Conservation (phyloP, 1,140 invertebrate genomes). For the Diorhabda sublineata region DNA sequence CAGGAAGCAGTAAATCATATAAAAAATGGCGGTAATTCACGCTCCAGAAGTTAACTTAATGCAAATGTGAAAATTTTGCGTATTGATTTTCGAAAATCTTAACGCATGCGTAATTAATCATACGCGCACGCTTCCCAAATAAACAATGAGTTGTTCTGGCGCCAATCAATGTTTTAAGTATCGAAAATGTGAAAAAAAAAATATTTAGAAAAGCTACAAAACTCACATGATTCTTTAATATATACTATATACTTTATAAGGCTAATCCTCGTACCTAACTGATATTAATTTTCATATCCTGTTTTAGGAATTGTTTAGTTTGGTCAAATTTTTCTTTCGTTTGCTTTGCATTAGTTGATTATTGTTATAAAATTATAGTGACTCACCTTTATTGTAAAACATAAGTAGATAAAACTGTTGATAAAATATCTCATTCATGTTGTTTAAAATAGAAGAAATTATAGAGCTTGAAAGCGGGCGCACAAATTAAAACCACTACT, state of each 20-base stretch:
- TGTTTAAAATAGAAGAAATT: too few species aligned
- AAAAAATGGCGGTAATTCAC: slow-evolving; percentile 2
- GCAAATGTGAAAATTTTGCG: slow-evolving; percentile 24
- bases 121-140: slow-evolving; percentile 21
- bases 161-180: slow-evolving; percentile 28
- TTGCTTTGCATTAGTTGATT: too few species aligned
- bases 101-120: slow-evolving; percentile 20
- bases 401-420: too few species aligned
- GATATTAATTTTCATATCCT: too few species aligned
- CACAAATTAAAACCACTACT: slow-evolving; percentile 30
- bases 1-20: not conserved
- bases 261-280: too few species aligned
- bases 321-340: too few species aligned
- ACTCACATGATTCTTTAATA: not conserved
- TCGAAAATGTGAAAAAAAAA: not conserved
- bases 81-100: slow-evolving; percentile 30
- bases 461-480: slow-evolving; percentile 3
- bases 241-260: too few species aligned
- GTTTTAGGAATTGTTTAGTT: too few species aligned
- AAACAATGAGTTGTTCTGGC: slow-evolving; percentile 26
- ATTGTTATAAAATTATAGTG: too few species aligned
- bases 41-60: not conserved
- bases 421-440: too few species aligned
- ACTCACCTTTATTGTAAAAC: too few species aligned
- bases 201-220: not conserved